phyloP scores from a whole-genome alignment of 2,888 invertebrate species.

The Cheilosia grossa region DNA sequence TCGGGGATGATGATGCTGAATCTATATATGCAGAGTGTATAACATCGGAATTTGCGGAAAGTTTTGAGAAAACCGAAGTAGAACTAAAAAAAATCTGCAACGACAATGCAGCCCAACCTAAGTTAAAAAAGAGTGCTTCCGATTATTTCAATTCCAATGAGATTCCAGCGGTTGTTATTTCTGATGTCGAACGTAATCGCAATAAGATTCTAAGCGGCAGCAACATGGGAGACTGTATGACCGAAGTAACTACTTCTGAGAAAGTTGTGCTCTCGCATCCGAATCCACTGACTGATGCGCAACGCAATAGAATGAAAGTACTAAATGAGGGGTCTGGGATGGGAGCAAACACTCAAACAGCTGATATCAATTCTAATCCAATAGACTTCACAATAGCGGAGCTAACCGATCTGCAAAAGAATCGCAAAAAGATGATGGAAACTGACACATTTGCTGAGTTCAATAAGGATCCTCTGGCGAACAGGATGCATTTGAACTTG shows the following conservation, averaged over 20 bases:
- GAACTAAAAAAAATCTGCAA: slow-evolving; percentile 70
- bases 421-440: slow-evolving; percentile 81
- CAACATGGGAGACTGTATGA: slow-evolving; percentile 73
- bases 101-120: slow-evolving; percentile 1
- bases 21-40: slow-evolving; percentile 77
- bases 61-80: slow-evolving; percentile 75
- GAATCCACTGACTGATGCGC: slow-evolving; percentile 84
- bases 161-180: slow-evolving; percentile 45
- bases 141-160: slow-evolving; percentile 81
- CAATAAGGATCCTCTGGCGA: slow-evolving; percentile 76
- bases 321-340: slow-evolving; percentile 86
- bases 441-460: slow-evolving; percentile 78
- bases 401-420: slow-evolving; percentile 81
- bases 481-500: slow-evolving; percentile 76
- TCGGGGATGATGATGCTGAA: slow-evolving; percentile 76
- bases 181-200: slow-evolving; percentile 78
- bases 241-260: slow-evolving; percentile 42
- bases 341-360: slow-evolving; percentile 75
- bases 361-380: slow-evolving; percentile 79
- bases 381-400: slow-evolving; percentile 59
- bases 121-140: slow-evolving; percentile 77
- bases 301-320: slow-evolving; percentile 86
- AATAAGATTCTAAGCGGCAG: slow-evolving; percentile 76
- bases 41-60: slow-evolving; percentile 76
- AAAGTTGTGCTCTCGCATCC: slow-evolving; percentile 7